Base-by-base conservation (phyloP, 2,888 invertebrate genomes). In the Drosophila sordidula region DNA sequence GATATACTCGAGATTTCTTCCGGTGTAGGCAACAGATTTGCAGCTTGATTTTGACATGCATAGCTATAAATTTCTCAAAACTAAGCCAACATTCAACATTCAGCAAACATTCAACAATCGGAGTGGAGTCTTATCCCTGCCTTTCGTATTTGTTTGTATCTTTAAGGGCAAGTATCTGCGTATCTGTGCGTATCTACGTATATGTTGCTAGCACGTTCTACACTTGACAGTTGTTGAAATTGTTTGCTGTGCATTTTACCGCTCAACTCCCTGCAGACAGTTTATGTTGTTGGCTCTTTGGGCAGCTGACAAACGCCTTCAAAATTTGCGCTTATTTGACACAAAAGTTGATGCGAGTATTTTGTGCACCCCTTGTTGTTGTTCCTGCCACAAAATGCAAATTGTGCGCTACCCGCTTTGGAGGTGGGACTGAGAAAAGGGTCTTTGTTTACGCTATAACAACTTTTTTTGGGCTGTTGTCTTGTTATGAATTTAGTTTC, bases 301-400 rank as follows among this genome's bases (percentile, higher is more conserved):
- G 44, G 59, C 75, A 66, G 45, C 62, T 62, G 61, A 44, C 57
- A 61, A 61, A 75, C 70, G 69, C 69, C 61, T 69, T 63, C 47
- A 69, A 70, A 79, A 64, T 74, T 88, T 73, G 70, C 71, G 83
- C 89, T 89, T 84, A 87, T 81, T 84, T 84, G 85, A 87, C 81
- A 85, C 75, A 84, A 84, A 73, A 77, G 70, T 81, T 84, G 76
- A 80, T 66, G 68, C 25, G 63, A 66, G 46, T 36, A 3, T 54
- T 45, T 36, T 45, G 45, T 18, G 41, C 26, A 12, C 36, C 49
- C 11, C n/a, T 26, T 11, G 5, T 25, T 36, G 62, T 57, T 57
- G 62, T 42, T 49, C 49, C 47, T 55, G 52, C 58, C 58, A 44
- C 66, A 73, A 87, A 79, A 87, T 85, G 89, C 81, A 89, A 85